Conservation (phyloP, 2,113 vertebrate species). For the Psammodynastes pulverulentus region DNA sequence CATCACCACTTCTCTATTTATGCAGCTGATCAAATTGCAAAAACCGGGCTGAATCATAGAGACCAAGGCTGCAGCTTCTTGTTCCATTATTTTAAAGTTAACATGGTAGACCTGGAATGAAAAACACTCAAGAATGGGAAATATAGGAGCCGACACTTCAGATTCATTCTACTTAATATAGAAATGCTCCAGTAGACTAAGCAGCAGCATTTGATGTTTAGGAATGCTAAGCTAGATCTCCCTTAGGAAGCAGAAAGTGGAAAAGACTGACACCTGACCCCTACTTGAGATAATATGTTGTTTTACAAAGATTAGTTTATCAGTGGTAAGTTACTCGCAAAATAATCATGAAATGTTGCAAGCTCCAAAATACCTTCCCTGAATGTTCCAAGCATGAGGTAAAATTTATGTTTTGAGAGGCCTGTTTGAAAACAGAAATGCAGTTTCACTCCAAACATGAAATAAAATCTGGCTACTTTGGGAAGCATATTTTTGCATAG, state of each 20-base stretch:
- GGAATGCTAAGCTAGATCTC: neutral
- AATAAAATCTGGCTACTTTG: neutral
- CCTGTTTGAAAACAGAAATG: neutral
- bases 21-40: neutral
- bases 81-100: neutral
- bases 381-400: neutral
- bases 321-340: neutral
- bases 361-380: neutral
- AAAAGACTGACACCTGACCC: neutral
- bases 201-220: neutral
- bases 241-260: neutral
- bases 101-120: neutral
- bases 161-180: neutral
- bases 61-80: neutral
- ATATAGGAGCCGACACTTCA: neutral
- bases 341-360: neutral
- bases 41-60: neutral
- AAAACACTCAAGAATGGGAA: neutral
- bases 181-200: neutral
- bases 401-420: neutral
- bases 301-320: neutral
- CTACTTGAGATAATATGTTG: neutral
- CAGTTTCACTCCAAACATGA: neutral
- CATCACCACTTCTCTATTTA: neutral
- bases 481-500: neutral